Evolutionary conservation across 2,797 vertebrate species (phyloP).

Genomic region (Benthosema pterotum): DNA sequence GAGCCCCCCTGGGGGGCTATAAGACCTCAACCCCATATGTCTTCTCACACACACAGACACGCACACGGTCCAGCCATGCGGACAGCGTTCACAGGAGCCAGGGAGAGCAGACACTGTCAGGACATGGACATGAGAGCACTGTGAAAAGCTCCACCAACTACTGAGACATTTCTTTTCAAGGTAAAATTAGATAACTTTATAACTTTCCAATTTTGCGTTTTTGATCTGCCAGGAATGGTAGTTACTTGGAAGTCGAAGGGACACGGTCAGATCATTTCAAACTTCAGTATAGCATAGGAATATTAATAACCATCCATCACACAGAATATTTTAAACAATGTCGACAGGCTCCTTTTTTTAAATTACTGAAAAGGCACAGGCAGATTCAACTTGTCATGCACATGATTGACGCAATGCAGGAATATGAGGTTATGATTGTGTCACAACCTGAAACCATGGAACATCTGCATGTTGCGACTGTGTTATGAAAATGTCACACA

Average conservation of each 20-base stretch:
- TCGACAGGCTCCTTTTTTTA: no score
- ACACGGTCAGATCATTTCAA: slow-evolving; percentile 14
- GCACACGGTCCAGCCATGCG: slow-evolving; percentile 27
- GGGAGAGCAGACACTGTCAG: slow-evolving; percentile 29
- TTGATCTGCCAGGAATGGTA: slow-evolving; percentile 1
- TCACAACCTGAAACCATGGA: slow-evolving; percentile 13
- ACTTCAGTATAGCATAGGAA: slow-evolving; percentile 18
- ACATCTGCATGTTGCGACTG: slow-evolving; percentile 4
- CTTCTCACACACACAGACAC: not conserved
- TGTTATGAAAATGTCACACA: not conserved
- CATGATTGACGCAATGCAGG: slow-evolving; percentile 14
- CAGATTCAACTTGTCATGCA: no score
- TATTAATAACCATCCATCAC: no score
- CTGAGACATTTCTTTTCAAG: slow-evolving; percentile 37
- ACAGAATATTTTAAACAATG: no score
- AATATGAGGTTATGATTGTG: slow-evolving; percentile 28
- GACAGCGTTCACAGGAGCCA: slow-evolving; percentile 37
- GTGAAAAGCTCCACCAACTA: slow-evolving; percentile 30
- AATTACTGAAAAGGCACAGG: no score
- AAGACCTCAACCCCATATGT: slow-evolving; percentile 66
- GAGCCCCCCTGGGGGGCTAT: slow-evolving; percentile 67
- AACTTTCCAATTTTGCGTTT: not conserved
- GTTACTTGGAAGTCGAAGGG: not conserved
- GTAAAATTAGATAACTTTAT: slow-evolving; percentile 39
- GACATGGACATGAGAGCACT: slow-evolving; percentile 54